Conservation (phyloP, 2,888 invertebrate genomes). For the Cenopis cana region DNA sequence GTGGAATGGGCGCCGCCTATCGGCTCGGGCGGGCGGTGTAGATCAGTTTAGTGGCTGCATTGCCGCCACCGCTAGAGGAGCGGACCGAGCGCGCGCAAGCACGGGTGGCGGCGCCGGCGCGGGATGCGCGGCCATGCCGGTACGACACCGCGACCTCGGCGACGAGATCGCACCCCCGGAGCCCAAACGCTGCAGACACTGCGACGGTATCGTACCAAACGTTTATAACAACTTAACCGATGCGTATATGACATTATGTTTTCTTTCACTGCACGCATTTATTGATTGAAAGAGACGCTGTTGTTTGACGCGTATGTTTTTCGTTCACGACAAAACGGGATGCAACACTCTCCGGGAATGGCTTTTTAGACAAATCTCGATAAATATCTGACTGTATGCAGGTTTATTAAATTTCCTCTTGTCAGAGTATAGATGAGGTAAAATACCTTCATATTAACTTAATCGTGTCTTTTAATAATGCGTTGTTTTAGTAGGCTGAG, state of each 20-base stretch:
- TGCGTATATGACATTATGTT: conserved; percentile 52
- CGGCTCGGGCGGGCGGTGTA: conserved; percentile 82
- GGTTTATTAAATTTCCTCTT: too few species aligned
- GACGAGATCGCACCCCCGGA: conserved; percentile 87
- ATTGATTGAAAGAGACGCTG: too few species aligned
- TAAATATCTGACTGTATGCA: too few species aligned
- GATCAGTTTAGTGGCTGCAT: conserved; percentile 80
- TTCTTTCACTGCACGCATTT: conserved; percentile 32
- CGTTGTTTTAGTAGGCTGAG: too few species aligned
- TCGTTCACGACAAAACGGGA: too few species aligned
- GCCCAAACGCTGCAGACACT: conserved; percentile 96
- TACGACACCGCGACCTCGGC: conserved; percentile 85
- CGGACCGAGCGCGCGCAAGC: conserved; percentile 71
- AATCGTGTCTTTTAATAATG: too few species aligned
- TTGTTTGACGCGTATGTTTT: too few species aligned
- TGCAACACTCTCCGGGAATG: too few species aligned
- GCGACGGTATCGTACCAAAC: conserved; percentile 89
- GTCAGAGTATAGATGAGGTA: too few species aligned
- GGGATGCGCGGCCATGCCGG: conserved; percentile 86
- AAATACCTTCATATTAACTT: too few species aligned
- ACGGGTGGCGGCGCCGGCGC: conserved; percentile 81
- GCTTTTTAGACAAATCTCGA: too few species aligned
- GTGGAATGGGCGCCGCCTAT: conserved; percentile 82
- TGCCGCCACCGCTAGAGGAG: conserved; percentile 80
- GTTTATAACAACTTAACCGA: conserved; percentile 9